Evolutionary conservation across 2,797 vertebrate genomes (phyloP).

Genomic region (Margarornis squamiger): DNA sequence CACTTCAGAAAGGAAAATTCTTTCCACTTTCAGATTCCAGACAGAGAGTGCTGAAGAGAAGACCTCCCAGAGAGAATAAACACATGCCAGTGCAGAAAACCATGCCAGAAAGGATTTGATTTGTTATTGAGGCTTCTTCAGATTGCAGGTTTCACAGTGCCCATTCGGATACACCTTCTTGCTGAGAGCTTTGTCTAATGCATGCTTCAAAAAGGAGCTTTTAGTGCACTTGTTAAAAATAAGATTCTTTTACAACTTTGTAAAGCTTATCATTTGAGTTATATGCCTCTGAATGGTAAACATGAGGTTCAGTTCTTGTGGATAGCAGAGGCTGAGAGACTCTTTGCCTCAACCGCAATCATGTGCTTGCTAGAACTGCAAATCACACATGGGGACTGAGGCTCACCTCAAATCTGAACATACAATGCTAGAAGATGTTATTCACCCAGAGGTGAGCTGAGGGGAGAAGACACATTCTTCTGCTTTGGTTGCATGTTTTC

Average conservation of each 20-base stretch:
- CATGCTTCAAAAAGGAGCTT: slow-evolving; percentile 16
- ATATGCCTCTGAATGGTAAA: not conserved
- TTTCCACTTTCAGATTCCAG: not conserved
- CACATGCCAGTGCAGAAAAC: slow-evolving; percentile 1
- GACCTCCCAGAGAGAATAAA: slow-evolving; percentile 42
- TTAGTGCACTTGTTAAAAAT: not conserved
- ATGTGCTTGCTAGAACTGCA: fast-evolving
- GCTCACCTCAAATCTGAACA: not conserved
- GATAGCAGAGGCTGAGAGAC: not conserved
- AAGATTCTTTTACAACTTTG: not conserved
- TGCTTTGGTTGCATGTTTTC: not conserved
- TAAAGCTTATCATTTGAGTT: slow-evolving; percentile 20
- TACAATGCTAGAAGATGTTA: not conserved
- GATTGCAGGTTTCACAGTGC: slow-evolving; percentile 2
- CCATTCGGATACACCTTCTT: not conserved
- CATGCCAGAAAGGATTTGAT: slow-evolving; percentile 1
- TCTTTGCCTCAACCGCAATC: fast-evolving
- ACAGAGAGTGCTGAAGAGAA: not conserved
- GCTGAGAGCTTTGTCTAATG: slow-evolving; percentile 37
- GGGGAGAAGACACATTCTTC: not conserved
- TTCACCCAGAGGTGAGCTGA: not conserved
- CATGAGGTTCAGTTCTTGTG: not conserved
- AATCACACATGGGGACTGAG: not conserved
- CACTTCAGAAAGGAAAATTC: not conserved
- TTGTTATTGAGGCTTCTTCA: slow-evolving; percentile 5